Base-by-base conservation (phyloP, 2,797 vertebrate species). In the Crax fasciolata region DNA sequence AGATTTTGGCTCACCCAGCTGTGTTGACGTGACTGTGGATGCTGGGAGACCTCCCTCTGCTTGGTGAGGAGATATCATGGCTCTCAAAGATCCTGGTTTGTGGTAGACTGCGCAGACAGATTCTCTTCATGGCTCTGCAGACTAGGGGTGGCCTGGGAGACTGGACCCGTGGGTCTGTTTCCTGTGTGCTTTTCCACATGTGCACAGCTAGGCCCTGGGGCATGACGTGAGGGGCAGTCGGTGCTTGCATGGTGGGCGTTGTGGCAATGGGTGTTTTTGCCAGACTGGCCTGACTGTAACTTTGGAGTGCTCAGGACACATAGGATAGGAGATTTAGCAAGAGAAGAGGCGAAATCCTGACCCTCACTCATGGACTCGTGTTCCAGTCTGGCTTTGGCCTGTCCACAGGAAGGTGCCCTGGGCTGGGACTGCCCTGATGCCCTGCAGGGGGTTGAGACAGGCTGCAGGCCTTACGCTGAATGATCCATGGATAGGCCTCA, bases 381-480 rank as follows among this genome's bases (percentile, higher is more conserved):
- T 38, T 7, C 24, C 10, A 39, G 15, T 35, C 35, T 38, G 10
- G 23, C 16, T 24, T 27, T 21, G 35, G 35, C 35, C 35, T 17
- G 35, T 61, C 35, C 24, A 24, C 35, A 25, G 5, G 16, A 24
- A 18, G 35, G 10, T 61, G 58, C 10, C 24, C 58, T 59, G 35
- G 8, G 41, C 11, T 43, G 41, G 41, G 16, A 17, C 17, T 54
- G 52, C 38, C 24, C 35, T 38, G 32, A 1, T 61, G n/a, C 20
- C 7, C 52, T n/a, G 24, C 35, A 14, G 24, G 16, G 24, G 16
- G 10, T 11, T 27, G 11, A 11, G 58, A 39, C 17, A 38, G 11
- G 24, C 58, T 25, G 15, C 24, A 39, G 8, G 4, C 13, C 5
- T 10, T 70, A 43, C 9, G 18, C 11, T 15, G 46, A 0, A 1